Conservation (phyloP, 2,797 vertebrate species). For the Apodemus agrarius region DNA sequence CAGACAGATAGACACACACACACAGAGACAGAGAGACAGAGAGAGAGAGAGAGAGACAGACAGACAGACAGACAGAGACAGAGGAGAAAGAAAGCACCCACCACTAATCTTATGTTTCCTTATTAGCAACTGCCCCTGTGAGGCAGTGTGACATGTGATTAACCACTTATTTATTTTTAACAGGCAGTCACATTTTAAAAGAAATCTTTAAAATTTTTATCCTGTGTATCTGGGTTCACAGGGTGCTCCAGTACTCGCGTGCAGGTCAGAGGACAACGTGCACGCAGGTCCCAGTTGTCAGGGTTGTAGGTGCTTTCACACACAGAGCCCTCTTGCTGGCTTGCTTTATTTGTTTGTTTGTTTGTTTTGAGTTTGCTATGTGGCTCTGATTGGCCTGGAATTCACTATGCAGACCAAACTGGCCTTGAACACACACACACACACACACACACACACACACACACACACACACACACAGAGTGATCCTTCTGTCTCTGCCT, state of each 20-base stretch:
- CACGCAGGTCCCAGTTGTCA: neutral
- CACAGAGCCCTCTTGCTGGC: neutral
- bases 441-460: neutral
- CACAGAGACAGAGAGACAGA: neutral
- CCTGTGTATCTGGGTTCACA: neutral
- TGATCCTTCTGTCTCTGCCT: neutral
- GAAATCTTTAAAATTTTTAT: neutral
- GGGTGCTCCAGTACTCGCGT: neutral
- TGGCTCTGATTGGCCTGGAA: neutral
- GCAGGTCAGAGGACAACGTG: neutral
- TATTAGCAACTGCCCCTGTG: accelerated
- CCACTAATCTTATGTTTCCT: accelerated
- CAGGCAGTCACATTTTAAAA: neutral
- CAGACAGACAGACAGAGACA: too few relatives aligned
- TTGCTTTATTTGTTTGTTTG: neutral
- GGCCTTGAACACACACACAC: neutral
- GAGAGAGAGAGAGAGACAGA: too few relatives aligned
- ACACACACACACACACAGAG: too few relatives aligned
- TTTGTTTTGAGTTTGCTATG: neutral
- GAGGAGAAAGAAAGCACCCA: accelerated
- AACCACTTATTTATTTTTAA: neutral
- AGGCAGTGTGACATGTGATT: accelerated
- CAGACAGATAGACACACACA: neutral
- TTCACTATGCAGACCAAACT: neutral
- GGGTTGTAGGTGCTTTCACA: neutral